Evolutionary conservation across 2,797 vertebrate species (phyloP).

Genomic region (Chelon labrosus): DNA sequence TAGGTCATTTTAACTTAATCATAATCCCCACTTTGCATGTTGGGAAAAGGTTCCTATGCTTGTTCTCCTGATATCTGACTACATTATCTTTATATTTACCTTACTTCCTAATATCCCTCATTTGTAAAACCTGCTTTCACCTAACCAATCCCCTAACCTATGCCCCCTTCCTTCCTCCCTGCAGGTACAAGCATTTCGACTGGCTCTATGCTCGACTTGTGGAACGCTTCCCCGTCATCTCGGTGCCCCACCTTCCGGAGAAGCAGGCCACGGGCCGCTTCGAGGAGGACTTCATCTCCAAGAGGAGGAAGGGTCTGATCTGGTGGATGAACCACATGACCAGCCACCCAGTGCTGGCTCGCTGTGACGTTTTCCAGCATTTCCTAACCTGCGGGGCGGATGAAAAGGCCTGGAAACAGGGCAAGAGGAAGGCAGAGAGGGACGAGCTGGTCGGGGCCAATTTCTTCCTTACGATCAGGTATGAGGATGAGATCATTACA

Average conservation of each 20-base stretch:
- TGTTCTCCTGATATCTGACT: neutral
- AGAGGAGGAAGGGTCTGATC: slow-evolving; percentile 93
- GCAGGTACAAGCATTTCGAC: slow-evolving; percentile 96
- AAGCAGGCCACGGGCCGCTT: slow-evolving; percentile 98
- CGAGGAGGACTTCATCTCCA: slow-evolving; percentile 98
- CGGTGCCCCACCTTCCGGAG: slow-evolving; percentile 95
- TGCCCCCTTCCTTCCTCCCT: neutral
- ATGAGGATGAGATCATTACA: slow-evolving; percentile 6
- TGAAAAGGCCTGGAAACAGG: slow-evolving; percentile 96
- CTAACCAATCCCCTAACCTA: neutral
- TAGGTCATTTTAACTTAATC: slow-evolving; percentile 12
- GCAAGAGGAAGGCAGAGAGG: slow-evolving; percentile 95
- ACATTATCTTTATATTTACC: neutral
- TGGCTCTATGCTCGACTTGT: slow-evolving; percentile 95
- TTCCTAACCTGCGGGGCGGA: slow-evolving; percentile 93
- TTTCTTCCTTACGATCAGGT: slow-evolving; percentile 96
- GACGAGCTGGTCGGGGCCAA: slow-evolving; percentile 96
- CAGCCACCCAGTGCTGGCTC: slow-evolving; percentile 94
- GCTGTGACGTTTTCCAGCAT: slow-evolving; percentile 96
- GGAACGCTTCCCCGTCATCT: slow-evolving; percentile 96
- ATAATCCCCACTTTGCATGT: slow-evolving; percentile 8
- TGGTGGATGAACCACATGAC: slow-evolving; percentile 99
- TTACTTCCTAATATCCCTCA: neutral
- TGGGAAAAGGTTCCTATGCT: neutral
- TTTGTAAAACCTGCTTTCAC: neutral